phyloP scores from a whole-genome alignment of 2,797 vertebrate species.

The Sebastes diploproa region DNA sequence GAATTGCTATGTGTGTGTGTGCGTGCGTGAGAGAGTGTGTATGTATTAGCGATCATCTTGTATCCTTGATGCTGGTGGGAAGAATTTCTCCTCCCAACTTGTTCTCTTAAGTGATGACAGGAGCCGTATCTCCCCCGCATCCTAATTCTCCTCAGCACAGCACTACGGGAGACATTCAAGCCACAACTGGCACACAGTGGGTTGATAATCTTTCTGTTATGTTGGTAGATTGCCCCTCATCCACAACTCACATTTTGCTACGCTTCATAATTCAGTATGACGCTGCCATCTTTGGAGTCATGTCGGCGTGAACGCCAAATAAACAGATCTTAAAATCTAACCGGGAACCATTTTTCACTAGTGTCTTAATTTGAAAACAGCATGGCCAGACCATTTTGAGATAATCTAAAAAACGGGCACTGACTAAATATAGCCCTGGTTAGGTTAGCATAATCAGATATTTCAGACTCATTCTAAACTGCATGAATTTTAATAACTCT shows the following conservation, averaged over 20 bases:
- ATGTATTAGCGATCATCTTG: constrained; percentile 31
- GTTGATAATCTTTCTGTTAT: constrained; percentile 29
- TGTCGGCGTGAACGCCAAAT: neutral
- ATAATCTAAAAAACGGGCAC: neutral
- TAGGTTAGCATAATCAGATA: neutral
- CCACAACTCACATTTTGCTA: constrained; percentile 29
- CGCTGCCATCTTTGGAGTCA: constrained; percentile 19
- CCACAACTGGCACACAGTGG: constrained; percentile 44
- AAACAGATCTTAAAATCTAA: neutral
- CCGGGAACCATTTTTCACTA: neutral
- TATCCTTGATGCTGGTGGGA: constrained; percentile 58
- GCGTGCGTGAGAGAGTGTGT: neutral
- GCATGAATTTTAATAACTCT: neutral
- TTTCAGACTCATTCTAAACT: neutral
- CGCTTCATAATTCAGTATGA: constrained; percentile 51
- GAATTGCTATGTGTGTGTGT: neutral
- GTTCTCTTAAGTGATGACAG: constrained; percentile 71
- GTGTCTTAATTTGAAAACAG: neutral
- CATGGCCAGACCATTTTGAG: neutral
- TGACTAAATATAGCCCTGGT: neutral
- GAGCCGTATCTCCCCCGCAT: constrained; percentile 57
- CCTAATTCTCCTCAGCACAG: constrained; percentile 41
- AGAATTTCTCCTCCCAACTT: constrained; percentile 61
- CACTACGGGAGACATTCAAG: constrained; percentile 46
- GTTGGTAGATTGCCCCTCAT: constrained; percentile 31